Conservation (phyloP, 1,140 invertebrate genomes). For the Gonioctena quinquepunctata region DNA sequence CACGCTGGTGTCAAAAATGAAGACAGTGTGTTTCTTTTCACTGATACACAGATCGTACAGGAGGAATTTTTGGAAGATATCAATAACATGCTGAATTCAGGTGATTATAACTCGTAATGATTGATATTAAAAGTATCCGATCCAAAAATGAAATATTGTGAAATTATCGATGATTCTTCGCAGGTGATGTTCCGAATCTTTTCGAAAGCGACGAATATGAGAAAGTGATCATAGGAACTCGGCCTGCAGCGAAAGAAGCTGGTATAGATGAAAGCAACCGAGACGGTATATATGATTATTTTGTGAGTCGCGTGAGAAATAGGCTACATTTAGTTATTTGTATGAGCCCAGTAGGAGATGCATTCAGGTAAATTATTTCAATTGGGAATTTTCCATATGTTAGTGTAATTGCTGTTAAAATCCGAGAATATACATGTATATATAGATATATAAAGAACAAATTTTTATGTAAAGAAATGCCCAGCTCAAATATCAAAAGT, state of each 20-base stretch:
- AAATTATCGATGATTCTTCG: no score
- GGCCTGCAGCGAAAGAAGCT: constrained; percentile 70
- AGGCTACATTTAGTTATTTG: constrained; percentile 85
- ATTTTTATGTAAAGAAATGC: no score
- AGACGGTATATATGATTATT: constrained; percentile 81
- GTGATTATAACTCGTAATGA: no score
- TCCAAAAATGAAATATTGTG: no score
- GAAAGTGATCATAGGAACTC: constrained; percentile 73
- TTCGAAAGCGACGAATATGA: constrained; percentile 86
- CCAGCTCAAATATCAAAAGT: no score
- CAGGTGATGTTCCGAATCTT: constrained; percentile 73
- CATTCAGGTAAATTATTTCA: constrained; percentile 67
- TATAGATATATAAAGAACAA: no score
- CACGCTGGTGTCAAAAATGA: constrained; percentile 73
- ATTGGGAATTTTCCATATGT: constrained; percentile 23
- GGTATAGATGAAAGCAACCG: constrained; percentile 71
- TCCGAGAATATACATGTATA: no score
- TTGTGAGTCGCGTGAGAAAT: constrained; percentile 77
- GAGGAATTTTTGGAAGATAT: constrained; percentile 93
- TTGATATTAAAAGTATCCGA: no score
- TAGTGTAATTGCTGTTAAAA: no score
- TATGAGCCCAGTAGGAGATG: constrained; percentile 87
- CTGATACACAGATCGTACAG: constrained; percentile 87
- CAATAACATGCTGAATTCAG: constrained; percentile 88
- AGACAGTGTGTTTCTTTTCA: constrained; percentile 85